Base-by-base conservation (phyloP, 1,140 invertebrate species). In the Bicyclus anynana region DNA sequence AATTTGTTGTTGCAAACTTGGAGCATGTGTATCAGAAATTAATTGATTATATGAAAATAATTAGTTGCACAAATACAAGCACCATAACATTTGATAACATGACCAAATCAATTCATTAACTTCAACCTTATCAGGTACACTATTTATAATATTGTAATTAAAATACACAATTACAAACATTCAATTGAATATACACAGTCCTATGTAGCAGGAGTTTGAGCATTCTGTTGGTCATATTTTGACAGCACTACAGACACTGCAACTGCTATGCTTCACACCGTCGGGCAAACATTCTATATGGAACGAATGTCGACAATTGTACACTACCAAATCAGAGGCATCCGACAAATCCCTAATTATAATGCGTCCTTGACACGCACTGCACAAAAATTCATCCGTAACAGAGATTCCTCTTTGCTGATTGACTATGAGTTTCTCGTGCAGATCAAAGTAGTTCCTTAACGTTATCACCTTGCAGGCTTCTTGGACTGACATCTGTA, bases 401-500 rank as follows among this genome's bases (percentile, higher is more conserved):
- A 93, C 90, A 42, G 91, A 91, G 53, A 96, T 92, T 12, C 95
- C 97, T 76, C 92, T 92, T 72, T 94, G 93, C 67, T 97, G 96
- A 26, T 91, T 91, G 21, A 90, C 86, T 2, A 97, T 93, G 13
- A 97, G 83, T 81, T 94, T 94, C 60, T 96, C 93, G 76, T 97
- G 93, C n/a, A 97, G 87, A 80, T 95, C 93, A 71, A 97, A 97
- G 83, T 97, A 97, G 89, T 98, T 97, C 14, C 92, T 91, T 0
- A 96, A 91, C 3, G 98, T 91, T 62, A 98, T 97, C 77, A 95
- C 93, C 69, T 96, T 96, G 74, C 95, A 97, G 0, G 95, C 95
- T 82, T 97, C 94, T 84, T 97, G 93, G 2, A 98, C 92, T 10
- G 97, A 95, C 29, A 97, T 93, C 90, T 98, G 97, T 27, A 99